Conservation (phyloP, 2,888 invertebrate species). For the Strigamia transsilvanica region DNA sequence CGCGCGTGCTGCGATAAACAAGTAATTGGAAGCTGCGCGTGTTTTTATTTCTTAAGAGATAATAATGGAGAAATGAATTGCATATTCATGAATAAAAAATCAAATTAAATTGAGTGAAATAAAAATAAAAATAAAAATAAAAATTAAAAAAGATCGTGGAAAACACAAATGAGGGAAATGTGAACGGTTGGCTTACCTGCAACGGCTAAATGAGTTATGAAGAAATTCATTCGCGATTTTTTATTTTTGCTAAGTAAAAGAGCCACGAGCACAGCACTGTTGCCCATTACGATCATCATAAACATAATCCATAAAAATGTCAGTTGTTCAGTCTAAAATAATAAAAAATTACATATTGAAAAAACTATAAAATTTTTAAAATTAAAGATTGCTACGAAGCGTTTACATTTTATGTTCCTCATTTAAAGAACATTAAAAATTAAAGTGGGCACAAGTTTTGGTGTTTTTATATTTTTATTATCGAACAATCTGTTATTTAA, state of each 20-base stretch:
- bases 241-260: conserved; percentile 82
- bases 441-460: neutral
- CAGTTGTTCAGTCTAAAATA: conserved; percentile 83
- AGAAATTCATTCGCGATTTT: conserved; percentile 94
- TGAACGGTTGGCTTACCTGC: conserved; percentile 74
- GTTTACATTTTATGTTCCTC: neutral
- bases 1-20: neutral
- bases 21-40: neutral
- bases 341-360: conserved; percentile 53
- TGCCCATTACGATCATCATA: conserved; percentile 84
- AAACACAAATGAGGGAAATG: neutral
- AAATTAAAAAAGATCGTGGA: neutral
- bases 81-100: conserved; percentile 2
- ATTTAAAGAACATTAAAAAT: neutral
- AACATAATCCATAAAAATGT: conserved; percentile 86
- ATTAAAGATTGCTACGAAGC: neutral
- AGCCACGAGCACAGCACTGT: conserved; percentile 85
- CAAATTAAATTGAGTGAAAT: neutral
- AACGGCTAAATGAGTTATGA: conserved; percentile 90
- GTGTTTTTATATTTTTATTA: neutral
- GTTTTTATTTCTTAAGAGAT: neutral
- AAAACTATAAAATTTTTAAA: neutral
- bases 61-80: neutral
- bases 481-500: no score
- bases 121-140: neutral